phyloP scores from a whole-genome alignment of 1,140 invertebrate genomes.

The Drosophila micromelanica region DNA sequence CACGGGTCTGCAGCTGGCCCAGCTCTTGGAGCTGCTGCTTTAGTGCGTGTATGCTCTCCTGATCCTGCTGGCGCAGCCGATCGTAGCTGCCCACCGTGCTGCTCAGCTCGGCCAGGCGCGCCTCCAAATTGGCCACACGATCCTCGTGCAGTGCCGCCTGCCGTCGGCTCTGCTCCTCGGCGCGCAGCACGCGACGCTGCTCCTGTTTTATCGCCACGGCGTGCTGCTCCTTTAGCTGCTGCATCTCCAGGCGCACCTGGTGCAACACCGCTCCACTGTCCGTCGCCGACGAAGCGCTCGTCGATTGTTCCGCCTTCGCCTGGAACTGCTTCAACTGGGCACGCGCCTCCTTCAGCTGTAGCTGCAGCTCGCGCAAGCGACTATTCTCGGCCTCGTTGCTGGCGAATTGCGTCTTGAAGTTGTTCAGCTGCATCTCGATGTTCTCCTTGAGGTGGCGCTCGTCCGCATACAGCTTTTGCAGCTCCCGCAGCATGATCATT shows the following conservation, averaged over 20 bases:
- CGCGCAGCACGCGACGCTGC: conserved; percentile 85
- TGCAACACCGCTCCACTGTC: conserved; percentile 86
- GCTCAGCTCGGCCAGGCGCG: conserved; percentile 91
- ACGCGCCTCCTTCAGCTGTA: conserved; percentile 88
- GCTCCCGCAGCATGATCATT: conserved; percentile 88
- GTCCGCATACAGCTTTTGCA: conserved; percentile 87
- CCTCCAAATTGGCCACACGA: conserved; percentile 91
- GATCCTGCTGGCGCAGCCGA: conserved; percentile 89
- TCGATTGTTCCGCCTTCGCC: conserved; percentile 46
- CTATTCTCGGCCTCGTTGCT: conserved; percentile 70
- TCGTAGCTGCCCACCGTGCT: conserved; percentile 92
- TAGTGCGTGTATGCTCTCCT: conserved; percentile 89
- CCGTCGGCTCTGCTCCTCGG: conserved; percentile 88
- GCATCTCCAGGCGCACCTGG: conserved; percentile 90
- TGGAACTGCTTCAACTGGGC: conserved; percentile 87
- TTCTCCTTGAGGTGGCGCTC: conserved; percentile 87
- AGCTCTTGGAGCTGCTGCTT: conserved; percentile 85
- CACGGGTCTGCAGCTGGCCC: conserved; percentile 37
- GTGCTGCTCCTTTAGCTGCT: conserved; percentile 89
- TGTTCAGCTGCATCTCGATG: conserved; percentile 86
- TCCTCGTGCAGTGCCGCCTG: conserved; percentile 89
- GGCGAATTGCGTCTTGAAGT: conserved; percentile 85
- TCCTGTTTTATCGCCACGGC: conserved; percentile 86
- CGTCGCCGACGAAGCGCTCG: conserved; percentile 58
- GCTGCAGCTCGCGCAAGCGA: conserved; percentile 85